Percentiles rank a stretch among this genome's conserved stretches.
Conservation (phyloP, 2,888 invertebrate species). For the Colletes collaris region DNA sequence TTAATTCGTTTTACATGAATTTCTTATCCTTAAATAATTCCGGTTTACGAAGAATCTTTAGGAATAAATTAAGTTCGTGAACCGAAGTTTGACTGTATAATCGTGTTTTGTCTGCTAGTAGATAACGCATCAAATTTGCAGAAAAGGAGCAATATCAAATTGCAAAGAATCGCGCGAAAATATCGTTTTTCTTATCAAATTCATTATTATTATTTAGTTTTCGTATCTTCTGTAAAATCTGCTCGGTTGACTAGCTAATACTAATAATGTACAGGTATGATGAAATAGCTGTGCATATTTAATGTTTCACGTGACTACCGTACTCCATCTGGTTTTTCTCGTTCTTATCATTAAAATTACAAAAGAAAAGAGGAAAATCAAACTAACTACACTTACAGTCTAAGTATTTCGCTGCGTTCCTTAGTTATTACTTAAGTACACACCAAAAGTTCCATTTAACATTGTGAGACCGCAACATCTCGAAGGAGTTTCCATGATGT, state of each 20-base stretch:
- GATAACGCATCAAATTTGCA: too few species aligned
- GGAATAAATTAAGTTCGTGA: too few species aligned
- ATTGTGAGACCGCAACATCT: conserved; percentile 25
- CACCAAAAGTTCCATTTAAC: conserved; percentile 29
- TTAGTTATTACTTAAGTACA: conserved; percentile 61
- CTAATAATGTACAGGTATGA: conserved; percentile 69
- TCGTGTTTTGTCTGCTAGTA: too few species aligned
- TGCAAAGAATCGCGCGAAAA: background rate
- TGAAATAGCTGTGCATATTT: conserved; percentile 38
- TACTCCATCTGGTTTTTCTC: conserved; percentile 33
- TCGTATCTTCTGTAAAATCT: conserved; percentile 39
- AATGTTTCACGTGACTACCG: conserved; percentile 25
- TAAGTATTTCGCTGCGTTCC: conserved; percentile 41
- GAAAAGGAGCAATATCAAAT: conserved; percentile 31
- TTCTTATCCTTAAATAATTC: too few species aligned
- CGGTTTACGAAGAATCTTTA: too few species aligned
- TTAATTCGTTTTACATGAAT: too few species aligned
- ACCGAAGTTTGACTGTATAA: too few species aligned
- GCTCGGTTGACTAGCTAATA: conserved; percentile 77
- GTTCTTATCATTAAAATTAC: conserved; percentile 37
- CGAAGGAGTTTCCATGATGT: conserved; percentile 48
- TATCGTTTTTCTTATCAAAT: background rate
- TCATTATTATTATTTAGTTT: background rate
- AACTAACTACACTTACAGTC: conserved; percentile 62
- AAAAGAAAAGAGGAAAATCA: conserved; percentile 33